A percentile compares a stretch with the other conserved stretches of the same genome.
Conservation (phyloP, 2,113 vertebrate species). For the Smithornis capensis region DNA sequence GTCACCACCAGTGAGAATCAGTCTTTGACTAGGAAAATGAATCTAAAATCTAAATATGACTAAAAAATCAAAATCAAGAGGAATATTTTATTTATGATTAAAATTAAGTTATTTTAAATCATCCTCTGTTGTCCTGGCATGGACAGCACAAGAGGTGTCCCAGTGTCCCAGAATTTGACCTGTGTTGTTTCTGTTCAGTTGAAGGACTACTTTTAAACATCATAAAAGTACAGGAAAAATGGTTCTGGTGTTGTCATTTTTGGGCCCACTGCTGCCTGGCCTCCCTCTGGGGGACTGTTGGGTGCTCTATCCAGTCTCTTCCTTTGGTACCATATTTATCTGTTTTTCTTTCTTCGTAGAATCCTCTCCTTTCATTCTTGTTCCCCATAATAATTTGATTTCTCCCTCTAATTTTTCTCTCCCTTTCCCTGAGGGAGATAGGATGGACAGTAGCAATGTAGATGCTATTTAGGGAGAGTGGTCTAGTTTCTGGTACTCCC, state of each 20-base stretch:
- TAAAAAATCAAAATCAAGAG: neutral
- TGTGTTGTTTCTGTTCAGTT: neutral
- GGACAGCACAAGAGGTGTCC: neutral
- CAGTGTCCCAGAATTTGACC: neutral
- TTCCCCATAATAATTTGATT: neutral
- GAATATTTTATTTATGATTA: neutral
- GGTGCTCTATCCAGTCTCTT: neutral
- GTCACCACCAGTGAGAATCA: neutral
- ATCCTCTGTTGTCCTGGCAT: neutral
- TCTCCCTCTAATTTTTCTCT: neutral
- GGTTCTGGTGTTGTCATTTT: neutral
- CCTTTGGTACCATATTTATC: neutral
- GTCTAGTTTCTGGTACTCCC: neutral
- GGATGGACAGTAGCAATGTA: neutral
- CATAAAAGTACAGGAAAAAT: neutral
- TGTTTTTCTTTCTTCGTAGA: neutral
- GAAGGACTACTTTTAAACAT: neutral
- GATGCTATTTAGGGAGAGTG: neutral
- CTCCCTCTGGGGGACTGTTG: neutral
- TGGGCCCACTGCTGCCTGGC: accelerated
- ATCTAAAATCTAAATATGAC: neutral
- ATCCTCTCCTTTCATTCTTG: neutral
- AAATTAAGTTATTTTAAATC: neutral
- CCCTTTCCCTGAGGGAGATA: neutral
- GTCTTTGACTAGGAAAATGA: neutral